Evolutionary conservation across 2,888 invertebrate species (phyloP), one percentile per base, ranked within the genome.

Genomic region (Protophormia terraenovae): DNA sequence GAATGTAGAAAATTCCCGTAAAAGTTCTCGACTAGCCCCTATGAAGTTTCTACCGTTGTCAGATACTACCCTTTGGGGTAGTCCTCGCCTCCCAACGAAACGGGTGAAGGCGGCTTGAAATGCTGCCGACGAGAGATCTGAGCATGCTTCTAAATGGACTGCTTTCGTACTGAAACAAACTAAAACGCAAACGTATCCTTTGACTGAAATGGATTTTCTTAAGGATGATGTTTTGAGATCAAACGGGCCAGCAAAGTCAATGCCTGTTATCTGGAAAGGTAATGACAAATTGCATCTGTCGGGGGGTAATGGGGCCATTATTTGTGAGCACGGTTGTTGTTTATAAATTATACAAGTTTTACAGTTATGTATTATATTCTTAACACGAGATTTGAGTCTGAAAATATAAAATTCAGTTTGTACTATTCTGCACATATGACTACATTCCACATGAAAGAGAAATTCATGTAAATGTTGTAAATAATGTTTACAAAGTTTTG

Each of bases 11-110:
- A 77, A 80, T 45, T 84, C 35, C 50, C 47, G 16, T 24, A 45
- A 7, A 41, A 78, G 35, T 60, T 12, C 62, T 27, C 69, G 62
- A 3, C 76, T 81, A 7, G 83, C 78, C 12, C 80, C 83, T 1
- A 84, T 38, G 45, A 86, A 85, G 10, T 82, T 83, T 32, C 73
- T 85, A 1, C 83, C 83, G 38, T 87, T 85, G 55, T 83, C 78
- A 8, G 75, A 78, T 16, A 77, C 72, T 12, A 32, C 32, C 1
- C 32, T 32, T 32, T 32, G n/a, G n/a, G n/a, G n/a, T n/a, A n/a
- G n/a, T n/a, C n/a, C n/a, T n/a, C n/a, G n/a, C n/a, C n/a, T n/a
- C 32, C 32, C 32, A 83, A 80, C 55, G 38, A 86, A 83, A 24
- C 84, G 47, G 6, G 62, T 10, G 12, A 80, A 73, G 8, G 77